Evolutionary conservation across 2,113 vertebrate genomes (phyloP).

Genomic region (Bubalus kerabau): DNA sequence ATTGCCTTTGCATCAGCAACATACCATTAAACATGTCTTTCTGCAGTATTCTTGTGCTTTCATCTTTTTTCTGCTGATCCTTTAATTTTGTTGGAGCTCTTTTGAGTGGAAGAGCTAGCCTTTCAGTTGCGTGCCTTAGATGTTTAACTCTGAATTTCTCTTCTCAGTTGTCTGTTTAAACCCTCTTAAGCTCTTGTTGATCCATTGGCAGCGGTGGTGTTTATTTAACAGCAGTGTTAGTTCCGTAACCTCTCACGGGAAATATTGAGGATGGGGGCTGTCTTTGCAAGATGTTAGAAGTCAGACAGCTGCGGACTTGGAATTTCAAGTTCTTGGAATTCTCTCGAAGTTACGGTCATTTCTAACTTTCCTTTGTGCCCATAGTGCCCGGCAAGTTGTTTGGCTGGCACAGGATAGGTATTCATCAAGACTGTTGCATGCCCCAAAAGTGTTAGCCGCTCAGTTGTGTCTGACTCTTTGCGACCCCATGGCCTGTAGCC

Average conservation of each 20-base stretch:
- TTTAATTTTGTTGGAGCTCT: background rate
- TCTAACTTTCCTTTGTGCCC: background rate
- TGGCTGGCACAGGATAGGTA: background rate
- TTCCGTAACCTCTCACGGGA: background rate
- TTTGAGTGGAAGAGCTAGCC: background rate
- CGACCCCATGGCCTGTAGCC: background rate
- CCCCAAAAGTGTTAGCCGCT: fast-evolving
- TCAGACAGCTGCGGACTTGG: background rate
- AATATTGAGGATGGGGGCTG: background rate
- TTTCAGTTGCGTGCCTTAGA: background rate
- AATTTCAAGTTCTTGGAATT: background rate
- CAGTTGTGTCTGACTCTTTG: background rate
- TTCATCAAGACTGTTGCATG: background rate
- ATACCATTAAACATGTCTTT: background rate
- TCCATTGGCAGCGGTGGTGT: background rate
- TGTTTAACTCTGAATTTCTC: conserved; percentile 20
- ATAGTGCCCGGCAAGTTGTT: background rate
- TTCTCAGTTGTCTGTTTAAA: background rate
- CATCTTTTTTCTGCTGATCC: background rate
- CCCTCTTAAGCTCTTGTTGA: background rate
- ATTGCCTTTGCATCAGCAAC: background rate
- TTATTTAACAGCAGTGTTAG: background rate
- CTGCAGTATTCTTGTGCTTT: background rate
- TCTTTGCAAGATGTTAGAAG: background rate
- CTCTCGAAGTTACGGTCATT: background rate